Evolutionary conservation across 1,140 invertebrate species (phyloP), one percentile per base, ranked within the genome.

Genomic region (Procambarus virginalis): DNA sequence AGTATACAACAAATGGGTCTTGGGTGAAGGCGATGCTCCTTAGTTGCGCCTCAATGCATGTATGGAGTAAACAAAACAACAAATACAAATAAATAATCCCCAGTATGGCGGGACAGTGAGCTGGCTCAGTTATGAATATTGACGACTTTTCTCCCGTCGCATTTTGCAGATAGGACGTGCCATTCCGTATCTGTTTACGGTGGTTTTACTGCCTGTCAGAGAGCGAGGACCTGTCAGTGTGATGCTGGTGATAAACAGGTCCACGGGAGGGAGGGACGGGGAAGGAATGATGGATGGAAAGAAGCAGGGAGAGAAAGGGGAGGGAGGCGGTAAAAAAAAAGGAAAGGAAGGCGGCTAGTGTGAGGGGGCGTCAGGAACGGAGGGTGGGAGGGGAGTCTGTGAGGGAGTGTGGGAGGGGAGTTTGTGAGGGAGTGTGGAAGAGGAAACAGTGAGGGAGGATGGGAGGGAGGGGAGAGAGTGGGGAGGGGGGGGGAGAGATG

Each of bases 81-180:
- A 12, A 46, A 34, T 48, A 48, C 46, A 17, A 78, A 78, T 49
- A 78, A 49, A 78, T 78, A n/a, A 51, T n/a, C n/a, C n/a, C n/a
- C 20, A 51, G 10, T 48, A 49, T 51, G 49, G 22, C 22, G 78
- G 55, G 49, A 55, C 22, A 80, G 78, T 51, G 78, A 49, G 78
- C n/a, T n/a, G n/a, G n/a, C 34, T 49, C 78, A 46, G 78, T 73
- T 80, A 80, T 80, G 78, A 80, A 80, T 80, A 80, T 80, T 80
- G 78, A 80, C 49, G 78, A 80, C 78, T 80, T 80, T 80, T 55
- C 55, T 49, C 49, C 78, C 78, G 48, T 55, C 49, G 78, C 78
- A 80, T 80, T 80, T 80, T 80, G 78, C 78, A 80, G 78, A 80
- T 80, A 55, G 78, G 78, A 80, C 49, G 49, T 58, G 20, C 49